phyloP scores from a whole-genome alignment of 2,113 vertebrate species.

The Nibea coibor region DNA sequence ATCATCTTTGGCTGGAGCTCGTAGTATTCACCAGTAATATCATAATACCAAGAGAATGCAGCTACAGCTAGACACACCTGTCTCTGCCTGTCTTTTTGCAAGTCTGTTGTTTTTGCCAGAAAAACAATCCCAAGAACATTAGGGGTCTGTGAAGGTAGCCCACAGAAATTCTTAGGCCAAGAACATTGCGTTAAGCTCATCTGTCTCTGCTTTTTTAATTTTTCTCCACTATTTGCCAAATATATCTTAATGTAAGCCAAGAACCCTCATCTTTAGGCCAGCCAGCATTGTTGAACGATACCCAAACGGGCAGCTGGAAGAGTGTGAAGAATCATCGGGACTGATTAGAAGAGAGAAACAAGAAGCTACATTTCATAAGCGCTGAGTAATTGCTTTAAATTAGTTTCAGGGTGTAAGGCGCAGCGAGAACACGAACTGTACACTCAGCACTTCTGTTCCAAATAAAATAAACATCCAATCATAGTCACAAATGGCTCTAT shows the following conservation, averaged over 20 bases:
- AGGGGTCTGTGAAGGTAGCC: constrained; percentile 40
- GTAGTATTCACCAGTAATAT: constrained; percentile 51
- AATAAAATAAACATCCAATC: constrained; percentile 47
- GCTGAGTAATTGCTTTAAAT: constrained; percentile 34
- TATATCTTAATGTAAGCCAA: constrained; percentile 52
- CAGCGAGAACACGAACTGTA: constrained; percentile 14
- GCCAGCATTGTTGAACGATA: constrained; percentile 40
- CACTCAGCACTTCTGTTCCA: constrained; percentile 40
- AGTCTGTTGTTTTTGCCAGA: constrained; percentile 58
- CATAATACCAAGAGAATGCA: constrained; percentile 64
- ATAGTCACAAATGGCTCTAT: constrained; percentile 22
- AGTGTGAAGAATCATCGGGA: constrained; percentile 31
- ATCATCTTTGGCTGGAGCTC: constrained; percentile 46
- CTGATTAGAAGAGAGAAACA: constrained; percentile 45
- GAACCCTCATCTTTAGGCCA: constrained; percentile 45
- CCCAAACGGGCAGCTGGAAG: constrained; percentile 39
- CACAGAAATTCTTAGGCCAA: constrained; percentile 46
- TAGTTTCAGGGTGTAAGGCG: constrained; percentile 6
- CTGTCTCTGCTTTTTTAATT: constrained; percentile 48
- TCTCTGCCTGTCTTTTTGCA: constrained; percentile 43
- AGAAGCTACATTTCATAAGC: constrained; percentile 27
- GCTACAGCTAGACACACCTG: constrained; percentile 62
- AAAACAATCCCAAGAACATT: constrained; percentile 50
- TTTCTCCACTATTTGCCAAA: constrained; percentile 55
- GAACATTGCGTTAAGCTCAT: constrained; percentile 60